phyloP scores from a whole-genome alignment of 2,888 invertebrate species.

The Nasonovia ribisnigri region DNA sequence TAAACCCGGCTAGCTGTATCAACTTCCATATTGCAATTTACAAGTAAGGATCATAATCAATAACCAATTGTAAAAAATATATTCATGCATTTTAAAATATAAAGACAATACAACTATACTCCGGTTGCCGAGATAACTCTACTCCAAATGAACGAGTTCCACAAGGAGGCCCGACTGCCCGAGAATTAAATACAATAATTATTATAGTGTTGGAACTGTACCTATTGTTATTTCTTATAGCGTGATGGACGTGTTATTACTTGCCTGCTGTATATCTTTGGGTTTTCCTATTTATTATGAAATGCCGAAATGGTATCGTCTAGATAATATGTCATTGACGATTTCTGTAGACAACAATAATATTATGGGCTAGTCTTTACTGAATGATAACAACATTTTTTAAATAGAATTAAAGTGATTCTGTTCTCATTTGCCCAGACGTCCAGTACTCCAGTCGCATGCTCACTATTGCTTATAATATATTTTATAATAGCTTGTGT shows the following conservation, averaged over 20 bases:
- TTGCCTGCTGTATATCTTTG: neutral
- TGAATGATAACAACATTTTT: too few species aligned
- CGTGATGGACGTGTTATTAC: neutral
- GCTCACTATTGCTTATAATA: neutral
- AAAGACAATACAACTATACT: too few species aligned
- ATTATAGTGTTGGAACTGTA: neutral
- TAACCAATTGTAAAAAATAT: too few species aligned
- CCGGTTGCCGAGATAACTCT: too few species aligned
- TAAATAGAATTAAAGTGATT: neutral
- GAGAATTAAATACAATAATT: neutral
- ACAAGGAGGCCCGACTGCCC: too few species aligned
- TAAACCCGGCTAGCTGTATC: too few species aligned
- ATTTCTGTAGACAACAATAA: neutral
- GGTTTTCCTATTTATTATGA: neutral
- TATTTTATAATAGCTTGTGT: neutral
- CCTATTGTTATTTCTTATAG: neutral
- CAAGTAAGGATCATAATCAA: too few species aligned
- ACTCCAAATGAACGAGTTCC: too few species aligned
- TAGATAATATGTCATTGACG: neutral
- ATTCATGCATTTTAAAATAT: too few species aligned
- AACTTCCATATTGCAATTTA: too few species aligned
- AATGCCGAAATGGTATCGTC: neutral
- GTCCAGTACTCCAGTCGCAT: neutral
- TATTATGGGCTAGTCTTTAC: neutral
- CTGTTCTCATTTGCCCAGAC: neutral